Evolutionary conservation across 2,113 vertebrate species (phyloP).

Genomic region (Cynocephalus volans): DNA sequence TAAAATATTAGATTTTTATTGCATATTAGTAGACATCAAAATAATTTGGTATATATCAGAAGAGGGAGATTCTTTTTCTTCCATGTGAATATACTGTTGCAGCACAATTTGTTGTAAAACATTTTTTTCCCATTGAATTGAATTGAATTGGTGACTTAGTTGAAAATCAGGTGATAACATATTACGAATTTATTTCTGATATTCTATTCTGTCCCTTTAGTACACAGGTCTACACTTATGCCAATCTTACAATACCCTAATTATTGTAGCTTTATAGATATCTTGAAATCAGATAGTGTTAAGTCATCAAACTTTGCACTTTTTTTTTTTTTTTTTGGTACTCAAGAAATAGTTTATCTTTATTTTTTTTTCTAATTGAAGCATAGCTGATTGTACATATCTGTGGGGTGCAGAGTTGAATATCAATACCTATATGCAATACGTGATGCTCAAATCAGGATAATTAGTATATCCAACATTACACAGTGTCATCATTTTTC

Average conservation of each 20-base stretch:
- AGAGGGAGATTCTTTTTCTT: neutral
- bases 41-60: neutral
- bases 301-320: neutral
- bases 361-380: too few species aligned
- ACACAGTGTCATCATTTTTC: too few species aligned
- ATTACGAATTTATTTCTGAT: neutral
- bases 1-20: conserved; percentile 16
- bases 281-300: neutral
- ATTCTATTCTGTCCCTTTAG: neutral
- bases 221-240: neutral
- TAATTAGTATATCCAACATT: too few species aligned
- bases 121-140: neutral
- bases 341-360: too few species aligned
- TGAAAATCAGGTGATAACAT: neutral
- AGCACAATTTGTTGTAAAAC: neutral
- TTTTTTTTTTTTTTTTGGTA: too few species aligned
- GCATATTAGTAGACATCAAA: neutral
- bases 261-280: neutral
- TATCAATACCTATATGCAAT: too few species aligned
- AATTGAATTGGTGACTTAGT: neutral
- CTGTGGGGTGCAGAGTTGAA: too few species aligned
- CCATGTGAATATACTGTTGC: neutral
- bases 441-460: too few species aligned
- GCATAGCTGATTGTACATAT: too few species aligned
- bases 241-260: neutral